These are phyloP conservation scores for Drosophila parthenogenetica DNA, from an alignment of 2,888 invertebrate genomes.

Conservation along the genomic window DNA sequence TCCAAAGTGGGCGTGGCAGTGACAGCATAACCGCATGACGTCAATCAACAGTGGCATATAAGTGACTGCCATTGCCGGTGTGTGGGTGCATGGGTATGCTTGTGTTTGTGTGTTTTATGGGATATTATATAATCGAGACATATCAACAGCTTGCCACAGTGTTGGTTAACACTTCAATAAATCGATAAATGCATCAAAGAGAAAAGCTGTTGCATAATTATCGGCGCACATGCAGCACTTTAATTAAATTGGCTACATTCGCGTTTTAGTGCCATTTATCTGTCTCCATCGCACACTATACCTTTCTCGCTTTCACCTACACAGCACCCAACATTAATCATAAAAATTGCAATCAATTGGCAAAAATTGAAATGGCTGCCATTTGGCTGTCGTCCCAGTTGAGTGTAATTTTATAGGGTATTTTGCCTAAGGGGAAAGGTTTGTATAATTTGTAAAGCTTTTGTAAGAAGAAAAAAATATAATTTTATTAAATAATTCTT, in stretches of 20 bases:
- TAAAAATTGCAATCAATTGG: constrained; percentile 76
- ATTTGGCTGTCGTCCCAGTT: constrained; percentile 42
- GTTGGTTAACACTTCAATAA: constrained; percentile 79
- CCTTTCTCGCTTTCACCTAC: background rate
- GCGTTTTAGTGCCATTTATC: constrained; percentile 39
- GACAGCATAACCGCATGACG: constrained; percentile 51
- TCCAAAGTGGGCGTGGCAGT: constrained; percentile 48
- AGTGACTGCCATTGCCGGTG: constrained; percentile 16
- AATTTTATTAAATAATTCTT: background rate
- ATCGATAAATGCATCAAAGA: constrained; percentile 79
- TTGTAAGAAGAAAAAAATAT: background rate
- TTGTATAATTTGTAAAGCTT: background rate
- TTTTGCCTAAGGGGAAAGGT: background rate
- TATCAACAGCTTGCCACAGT: constrained; percentile 74
- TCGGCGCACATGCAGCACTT: constrained; percentile 55
- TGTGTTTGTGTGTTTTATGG: constrained; percentile 19
- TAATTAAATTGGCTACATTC: constrained; percentile 55
- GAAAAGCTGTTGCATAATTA: constrained; percentile 78
- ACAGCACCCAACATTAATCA: constrained; percentile 51
- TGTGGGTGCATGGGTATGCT: constrained; percentile 12
- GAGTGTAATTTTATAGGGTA: constrained; percentile 26
- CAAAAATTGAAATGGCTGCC: constrained; percentile 52
- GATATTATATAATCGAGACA: constrained; percentile 41
- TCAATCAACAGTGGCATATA: constrained; percentile 52
- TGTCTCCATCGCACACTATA: background rate